phyloP scores from a whole-genome alignment of 1,140 invertebrate genomes.

The Drosophila murphyi region DNA sequence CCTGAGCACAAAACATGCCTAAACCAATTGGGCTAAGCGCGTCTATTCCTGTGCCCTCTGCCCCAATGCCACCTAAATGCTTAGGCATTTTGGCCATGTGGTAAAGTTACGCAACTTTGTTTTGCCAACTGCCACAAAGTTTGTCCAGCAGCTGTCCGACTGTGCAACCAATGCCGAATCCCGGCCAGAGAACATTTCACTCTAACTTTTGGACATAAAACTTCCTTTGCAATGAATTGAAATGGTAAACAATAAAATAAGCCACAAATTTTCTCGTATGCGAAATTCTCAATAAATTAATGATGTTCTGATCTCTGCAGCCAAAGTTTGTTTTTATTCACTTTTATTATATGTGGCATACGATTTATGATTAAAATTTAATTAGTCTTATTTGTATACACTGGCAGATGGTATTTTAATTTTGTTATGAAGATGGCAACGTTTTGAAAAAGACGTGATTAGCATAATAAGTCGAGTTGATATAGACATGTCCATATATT shows the following conservation, averaged over 20 bases:
- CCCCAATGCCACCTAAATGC: not conserved
- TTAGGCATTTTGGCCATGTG: constrained; percentile 33
- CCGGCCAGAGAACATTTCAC: constrained; percentile 7
- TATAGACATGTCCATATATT: no score
- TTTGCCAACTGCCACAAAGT: constrained; percentile 46
- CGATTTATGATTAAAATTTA: constrained; percentile 25
- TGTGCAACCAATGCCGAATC: constrained; percentile 15
- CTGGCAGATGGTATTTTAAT: no score
- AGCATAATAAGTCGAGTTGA: no score
- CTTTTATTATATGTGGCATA: constrained; percentile 11
- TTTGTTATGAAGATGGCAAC: no score
- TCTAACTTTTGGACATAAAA: constrained; percentile 10
- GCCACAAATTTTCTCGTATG: constrained; percentile 41
- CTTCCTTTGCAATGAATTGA: constrained; percentile 17
- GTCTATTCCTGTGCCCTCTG: not conserved
- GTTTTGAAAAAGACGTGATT: no score
- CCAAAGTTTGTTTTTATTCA: constrained; percentile 29
- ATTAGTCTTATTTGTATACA: constrained; percentile 1
- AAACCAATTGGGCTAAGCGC: constrained; percentile 13
- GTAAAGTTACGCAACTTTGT: constrained; percentile 59
- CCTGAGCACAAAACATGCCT: not conserved
- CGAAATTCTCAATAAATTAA: constrained; percentile 65
- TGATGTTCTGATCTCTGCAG: constrained; percentile 40
- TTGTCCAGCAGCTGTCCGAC: constrained; percentile 23
- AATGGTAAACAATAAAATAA: constrained; percentile 69